A percentile compares a stretch with the other conserved stretches of the same genome.
Conservation (phyloP, 1,140 invertebrate species). For the Mesaphorura yosii region DNA sequence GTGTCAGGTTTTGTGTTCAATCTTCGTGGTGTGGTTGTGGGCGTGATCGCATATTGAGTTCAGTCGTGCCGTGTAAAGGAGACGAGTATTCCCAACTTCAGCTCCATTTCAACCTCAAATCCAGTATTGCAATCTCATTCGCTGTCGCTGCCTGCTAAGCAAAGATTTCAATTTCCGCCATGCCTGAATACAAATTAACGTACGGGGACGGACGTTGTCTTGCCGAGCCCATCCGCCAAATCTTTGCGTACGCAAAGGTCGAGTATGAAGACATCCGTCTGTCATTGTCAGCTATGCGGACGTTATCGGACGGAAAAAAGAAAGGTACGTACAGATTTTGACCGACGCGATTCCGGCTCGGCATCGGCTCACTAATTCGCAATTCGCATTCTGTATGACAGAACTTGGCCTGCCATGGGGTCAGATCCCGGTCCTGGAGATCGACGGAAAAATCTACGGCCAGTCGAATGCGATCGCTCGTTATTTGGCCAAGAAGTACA, state of each 20-base stretch:
- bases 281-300: too few relatives aligned
- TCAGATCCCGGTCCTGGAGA: slow-evolving; percentile 8
- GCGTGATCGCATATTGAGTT: too few relatives aligned
- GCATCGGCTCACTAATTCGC: not conserved
- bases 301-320: not conserved
- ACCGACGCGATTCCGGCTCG: not conserved
- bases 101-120: too few relatives aligned
- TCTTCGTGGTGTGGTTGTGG: too few relatives aligned
- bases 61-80: too few relatives aligned
- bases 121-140: too few relatives aligned
- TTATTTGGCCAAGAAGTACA: slow-evolving; percentile 2
- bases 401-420: not conserved
- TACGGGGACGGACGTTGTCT: slow-evolving; percentile 9
- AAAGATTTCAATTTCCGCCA: not conserved
- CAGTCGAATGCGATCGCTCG: not conserved
- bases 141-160: too few relatives aligned
- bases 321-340: not conserved
- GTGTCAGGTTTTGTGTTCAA: too few relatives aligned
- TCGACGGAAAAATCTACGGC: not conserved
- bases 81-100: too few relatives aligned
- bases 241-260: not conserved
- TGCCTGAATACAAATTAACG: slow-evolving; percentile 12
- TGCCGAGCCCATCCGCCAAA: slow-evolving; percentile 5
- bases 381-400: not conserved
- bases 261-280: slow-evolving; percentile 11